Evolutionary conservation across 2,113 vertebrate species (phyloP).

Genomic region (Orientallactaga bullata): DNA sequence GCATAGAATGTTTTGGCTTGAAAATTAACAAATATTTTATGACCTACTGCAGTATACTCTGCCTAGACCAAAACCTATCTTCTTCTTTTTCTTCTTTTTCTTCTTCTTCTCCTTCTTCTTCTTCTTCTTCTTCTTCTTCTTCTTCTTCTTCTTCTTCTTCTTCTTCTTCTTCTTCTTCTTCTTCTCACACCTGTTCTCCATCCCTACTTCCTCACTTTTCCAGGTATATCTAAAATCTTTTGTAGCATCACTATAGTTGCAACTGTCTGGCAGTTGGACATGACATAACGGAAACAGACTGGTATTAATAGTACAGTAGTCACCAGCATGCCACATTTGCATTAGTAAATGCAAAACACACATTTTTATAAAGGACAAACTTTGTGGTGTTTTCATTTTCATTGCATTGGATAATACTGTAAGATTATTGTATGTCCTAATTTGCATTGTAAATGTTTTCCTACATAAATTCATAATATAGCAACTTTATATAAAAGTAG

Average conservation of each 20-base stretch:
- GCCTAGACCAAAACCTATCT: constrained; percentile 77
- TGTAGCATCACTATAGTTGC: constrained; percentile 80
- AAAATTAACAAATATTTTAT: constrained; percentile 78
- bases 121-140: no score
- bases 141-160: no score
- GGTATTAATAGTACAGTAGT: constrained; percentile 82
- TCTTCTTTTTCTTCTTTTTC: constrained; percentile 43
- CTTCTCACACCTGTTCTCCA: not conserved
- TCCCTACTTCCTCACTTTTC: constrained; percentile 29
- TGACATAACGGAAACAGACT: constrained; percentile 70
- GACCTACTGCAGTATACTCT: constrained; percentile 72
- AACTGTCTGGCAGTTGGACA: constrained; percentile 64
- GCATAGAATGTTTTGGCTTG: constrained; percentile 86
- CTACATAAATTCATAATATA: constrained; percentile 93
- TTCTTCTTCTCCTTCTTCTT: no score
- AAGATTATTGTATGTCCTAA: constrained; percentile 92
- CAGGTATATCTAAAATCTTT: constrained; percentile 70
- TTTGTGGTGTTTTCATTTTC: constrained; percentile 88
- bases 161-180: no score
- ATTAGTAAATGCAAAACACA: constrained; percentile 89
- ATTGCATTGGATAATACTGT: constrained; percentile 93
- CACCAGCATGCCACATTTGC: constrained; percentile 90
- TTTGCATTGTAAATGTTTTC: constrained; percentile 93
- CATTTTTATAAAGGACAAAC: constrained; percentile 90
- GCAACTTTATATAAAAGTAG: constrained; percentile 95